phyloP scores from a whole-genome alignment of 2,797 vertebrate species.

The Lacerta agilis region DNA sequence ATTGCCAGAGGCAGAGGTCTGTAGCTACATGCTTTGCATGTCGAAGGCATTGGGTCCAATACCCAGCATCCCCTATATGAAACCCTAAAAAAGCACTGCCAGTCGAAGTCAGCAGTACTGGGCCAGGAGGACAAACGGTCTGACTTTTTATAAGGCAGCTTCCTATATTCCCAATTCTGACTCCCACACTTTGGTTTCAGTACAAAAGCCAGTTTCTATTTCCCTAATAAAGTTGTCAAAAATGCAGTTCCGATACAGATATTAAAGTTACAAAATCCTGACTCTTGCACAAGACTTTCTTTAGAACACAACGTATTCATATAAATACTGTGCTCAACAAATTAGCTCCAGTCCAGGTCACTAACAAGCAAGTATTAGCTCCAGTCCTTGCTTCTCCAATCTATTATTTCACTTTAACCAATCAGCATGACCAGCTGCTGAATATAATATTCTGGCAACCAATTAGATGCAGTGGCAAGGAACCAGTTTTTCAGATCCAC shows the following conservation, averaged over 20 bases:
- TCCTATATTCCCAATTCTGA: too few relatives aligned
- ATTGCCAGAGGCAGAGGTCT: too few relatives aligned
- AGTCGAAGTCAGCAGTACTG: too few relatives aligned
- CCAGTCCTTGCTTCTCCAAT: neutral
- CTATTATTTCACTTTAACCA: constrained; percentile 10
- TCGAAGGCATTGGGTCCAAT: too few relatives aligned
- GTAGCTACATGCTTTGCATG: too few relatives aligned
- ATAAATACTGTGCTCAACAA: neutral
- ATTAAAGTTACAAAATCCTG: neutral
- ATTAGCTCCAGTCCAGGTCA: neutral
- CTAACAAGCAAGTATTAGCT: neutral
- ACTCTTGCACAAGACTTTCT: neutral
- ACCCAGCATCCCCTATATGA: too few relatives aligned
- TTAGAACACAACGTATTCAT: neutral
- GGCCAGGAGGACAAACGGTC: too few relatives aligned
- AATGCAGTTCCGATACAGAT: neutral
- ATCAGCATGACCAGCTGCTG: constrained; percentile 2
- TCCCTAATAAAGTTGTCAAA: neutral
- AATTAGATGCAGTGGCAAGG: neutral
- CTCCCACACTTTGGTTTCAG: too few relatives aligned
- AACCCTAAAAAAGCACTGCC: too few relatives aligned
- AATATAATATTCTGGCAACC: neutral
- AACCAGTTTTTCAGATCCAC: neutral
- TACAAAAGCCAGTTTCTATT: neutral
- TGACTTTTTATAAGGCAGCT: too few relatives aligned